These are phyloP conservation scores for Acrossocheilus fasciatus DNA, from an alignment of 2,797 vertebrate genomes.

Conservation along the genomic window DNA sequence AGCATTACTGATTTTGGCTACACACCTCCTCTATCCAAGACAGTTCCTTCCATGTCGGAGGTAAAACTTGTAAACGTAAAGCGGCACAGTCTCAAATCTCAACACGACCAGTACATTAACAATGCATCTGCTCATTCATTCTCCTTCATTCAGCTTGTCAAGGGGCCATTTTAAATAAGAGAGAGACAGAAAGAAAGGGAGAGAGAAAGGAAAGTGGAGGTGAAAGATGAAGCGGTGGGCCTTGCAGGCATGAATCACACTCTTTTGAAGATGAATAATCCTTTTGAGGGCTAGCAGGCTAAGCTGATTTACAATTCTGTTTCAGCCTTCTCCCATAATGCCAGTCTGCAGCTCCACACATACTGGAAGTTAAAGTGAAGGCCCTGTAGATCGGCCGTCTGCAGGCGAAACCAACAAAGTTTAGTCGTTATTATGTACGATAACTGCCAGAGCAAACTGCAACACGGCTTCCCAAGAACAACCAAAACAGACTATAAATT, in stretches of 20 bases:
- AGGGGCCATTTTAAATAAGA: slow-evolving; percentile 91
- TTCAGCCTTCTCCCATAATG: slow-evolving; percentile 88
- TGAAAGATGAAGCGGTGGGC: slow-evolving; percentile 84
- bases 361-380: slow-evolving; percentile 77
- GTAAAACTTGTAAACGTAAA: slow-evolving; percentile 21
- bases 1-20: not conserved
- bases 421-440: slow-evolving; percentile 25
- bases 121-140: slow-evolving; percentile 83
- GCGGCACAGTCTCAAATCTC: slow-evolving; percentile 26
- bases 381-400: not conserved
- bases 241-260: slow-evolving; percentile 88
- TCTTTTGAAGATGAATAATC: slow-evolving; percentile 92
- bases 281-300: slow-evolving; percentile 90
- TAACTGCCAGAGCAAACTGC: not conserved
- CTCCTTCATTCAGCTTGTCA: slow-evolving; percentile 72
- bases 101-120: slow-evolving; percentile 39
- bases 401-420: slow-evolving; percentile 16
- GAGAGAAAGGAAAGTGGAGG: slow-evolving; percentile 77
- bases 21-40: not conserved
- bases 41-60: not conserved
- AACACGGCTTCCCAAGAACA: not conserved
- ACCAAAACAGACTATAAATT: not conserved
- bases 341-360: slow-evolving; percentile 86
- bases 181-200: slow-evolving; percentile 88
- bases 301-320: slow-evolving; percentile 92